Percentiles rank a stretch among this genome's conserved stretches.
phyloP scores from a whole-genome alignment of 2,888 invertebrate genomes.

The Trichacis sp. region DNA sequence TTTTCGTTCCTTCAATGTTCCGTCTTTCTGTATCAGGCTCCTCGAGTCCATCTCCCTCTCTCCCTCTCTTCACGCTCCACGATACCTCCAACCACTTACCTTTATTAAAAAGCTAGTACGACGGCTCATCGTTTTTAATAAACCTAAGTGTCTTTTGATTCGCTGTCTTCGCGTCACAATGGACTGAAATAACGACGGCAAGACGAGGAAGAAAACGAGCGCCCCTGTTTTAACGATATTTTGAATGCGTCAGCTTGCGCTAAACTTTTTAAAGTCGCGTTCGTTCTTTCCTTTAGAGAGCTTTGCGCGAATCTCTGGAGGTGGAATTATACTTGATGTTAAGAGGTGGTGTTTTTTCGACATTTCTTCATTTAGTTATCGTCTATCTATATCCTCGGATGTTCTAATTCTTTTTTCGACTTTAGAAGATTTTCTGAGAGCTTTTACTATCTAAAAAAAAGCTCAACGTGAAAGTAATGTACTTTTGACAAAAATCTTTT shows the following conservation, averaged over 20 bases:
- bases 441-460: too few relatives aligned
- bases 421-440: too few relatives aligned
- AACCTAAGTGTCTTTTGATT: constrained; percentile 44
- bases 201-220: constrained; percentile 18
- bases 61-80: constrained; percentile 21
- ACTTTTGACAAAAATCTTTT: too few relatives aligned
- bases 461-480: too few relatives aligned
- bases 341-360: too few relatives aligned
- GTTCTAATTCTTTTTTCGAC: too few relatives aligned
- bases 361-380: too few relatives aligned
- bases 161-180: constrained; percentile 29
- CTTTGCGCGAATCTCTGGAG: too few relatives aligned
- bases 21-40: constrained; percentile 28
- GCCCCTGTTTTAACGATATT: constrained; percentile 21
- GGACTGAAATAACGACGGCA: constrained; percentile 23
- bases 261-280: constrained; percentile 29
- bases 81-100: constrained; percentile 34
- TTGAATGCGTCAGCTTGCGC: constrained; percentile 18
- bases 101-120: constrained; percentile 40
- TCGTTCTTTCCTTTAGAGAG: neutral
- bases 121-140: constrained; percentile 37
- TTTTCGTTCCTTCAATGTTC: constrained; percentile 37
- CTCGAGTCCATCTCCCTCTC: constrained; percentile 30
- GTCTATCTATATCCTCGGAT: too few relatives aligned
- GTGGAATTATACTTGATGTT: too few relatives aligned